Conservation (phyloP, 2,888 invertebrate species). For the Plusia festucae region DNA sequence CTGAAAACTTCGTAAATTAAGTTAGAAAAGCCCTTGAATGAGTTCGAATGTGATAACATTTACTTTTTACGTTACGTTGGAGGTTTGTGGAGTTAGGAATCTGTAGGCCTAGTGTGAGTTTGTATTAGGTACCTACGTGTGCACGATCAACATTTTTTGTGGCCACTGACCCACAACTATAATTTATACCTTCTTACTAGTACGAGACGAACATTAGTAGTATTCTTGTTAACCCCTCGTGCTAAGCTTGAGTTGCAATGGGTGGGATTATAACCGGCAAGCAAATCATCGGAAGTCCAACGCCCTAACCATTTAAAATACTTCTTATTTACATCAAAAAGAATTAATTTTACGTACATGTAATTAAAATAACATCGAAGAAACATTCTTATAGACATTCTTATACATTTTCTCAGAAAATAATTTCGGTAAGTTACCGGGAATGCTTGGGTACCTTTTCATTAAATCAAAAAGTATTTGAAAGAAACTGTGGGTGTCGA, state of each 20-base stretch:
- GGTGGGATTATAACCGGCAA: no score
- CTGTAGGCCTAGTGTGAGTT: no score
- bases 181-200: no score
- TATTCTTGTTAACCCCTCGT: no score
- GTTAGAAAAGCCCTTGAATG: slow-evolving; percentile 33
- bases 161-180: neutral
- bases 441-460: slow-evolving; percentile 52
- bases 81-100: no score
- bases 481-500: slow-evolving; percentile 60
- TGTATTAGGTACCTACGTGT: no score
- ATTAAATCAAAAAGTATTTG: slow-evolving; percentile 67
- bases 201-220: no score
- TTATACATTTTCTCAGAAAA: slow-evolving; percentile 10
- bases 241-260: no score
- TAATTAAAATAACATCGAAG: slow-evolving; percentile 3
- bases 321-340: no score
- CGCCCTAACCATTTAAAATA: no score
- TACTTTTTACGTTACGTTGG: neutral
- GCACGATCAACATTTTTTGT: no score
- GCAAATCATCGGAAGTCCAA: no score
- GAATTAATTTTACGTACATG: neutral
- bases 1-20: slow-evolving; percentile 13
- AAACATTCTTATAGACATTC: slow-evolving; percentile 5
- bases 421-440: slow-evolving; percentile 39
- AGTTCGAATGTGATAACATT: slow-evolving; percentile 1